Base-by-base conservation (phyloP, 2,113 vertebrate genomes). In the Prinia subflava region DNA sequence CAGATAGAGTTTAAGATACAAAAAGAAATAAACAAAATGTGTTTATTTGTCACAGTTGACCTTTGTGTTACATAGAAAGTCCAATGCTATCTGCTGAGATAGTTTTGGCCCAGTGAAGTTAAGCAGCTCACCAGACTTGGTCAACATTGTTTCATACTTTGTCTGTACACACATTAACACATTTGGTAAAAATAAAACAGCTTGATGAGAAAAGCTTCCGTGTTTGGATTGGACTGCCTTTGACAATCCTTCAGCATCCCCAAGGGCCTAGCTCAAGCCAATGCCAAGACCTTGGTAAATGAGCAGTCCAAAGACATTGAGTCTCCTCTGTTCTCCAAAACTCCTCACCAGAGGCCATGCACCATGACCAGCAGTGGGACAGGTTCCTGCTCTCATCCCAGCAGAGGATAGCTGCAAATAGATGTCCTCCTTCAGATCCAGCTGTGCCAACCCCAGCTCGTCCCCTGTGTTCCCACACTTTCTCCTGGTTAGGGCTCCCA, bases 171-270 rank as follows among this genome's bases (percentile, higher is more conserved):
- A 90, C 56, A 70, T 80, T 88, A 96, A 83, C 75, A 59, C 71
- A 59, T 67, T 93, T 80, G 60, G 63, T 70, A 81, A 81, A 93
- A 90, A 74, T 11, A 83, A 5, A 90, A 47, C 23, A 50, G 41
- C 52, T 77, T 44, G 50, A 78, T 5, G 10, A 89, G 56, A 86
- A 83, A 92, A 97, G 33, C 55, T 90, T 77, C 76, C 3, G 4
- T 90, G 83, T 95, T 95, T 92, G 76, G 11, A 33, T 28, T 93
- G 89, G 86, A 81, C 27, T 86, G 76, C n/a, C 57, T 88, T 30
- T 65, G 56, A 46, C 75, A 90, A 46, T 31, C 39, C 49, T 64
- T 87, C 17, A 7, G 33, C 77, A 78, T 5, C 25, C 49, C 63
- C 7, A 6, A 0, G 0, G 62, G 46, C n/a, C 37, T 3, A 37